Base-by-base conservation (phyloP, 2,888 invertebrate species). In the Tetragnatha montana region DNA sequence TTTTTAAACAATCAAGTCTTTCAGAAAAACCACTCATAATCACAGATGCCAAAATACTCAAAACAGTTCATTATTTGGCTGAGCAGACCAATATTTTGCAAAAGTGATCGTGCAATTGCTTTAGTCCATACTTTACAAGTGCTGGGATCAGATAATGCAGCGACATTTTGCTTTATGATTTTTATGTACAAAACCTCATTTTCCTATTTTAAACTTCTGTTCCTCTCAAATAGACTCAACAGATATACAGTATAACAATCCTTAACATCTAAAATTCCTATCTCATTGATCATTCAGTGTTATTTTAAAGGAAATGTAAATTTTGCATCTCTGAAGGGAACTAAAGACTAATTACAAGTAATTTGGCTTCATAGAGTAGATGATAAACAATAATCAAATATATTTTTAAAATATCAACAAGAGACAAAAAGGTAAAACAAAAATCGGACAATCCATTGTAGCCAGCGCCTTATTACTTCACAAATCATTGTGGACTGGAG, bases 191-290 rank as follows among this genome's bases (percentile, higher is more conserved):
- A 70, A 47, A 78, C 60, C 78, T 60, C 70, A 88, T 71, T 35
- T 79, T 73, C n/a, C 73, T 76, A 76, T 50, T 50, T 50, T 51
- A 14, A 21, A 71, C 49, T 74, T 82, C 35, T 80, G 35, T 35
- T 80, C 50, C 51, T 82, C 74, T 74, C n/a, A 75, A 22, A 50
- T 22, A 82, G 49, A 78, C 50, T 35, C 78, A 82, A 85, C 78
- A 81, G 79, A 89, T 89, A 81, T 89, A 89, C 89, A 89, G 70
- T 81, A 81, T 83, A 88, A 89, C 89, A 89, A 81, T 89, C 89
- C 88, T 84, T 88, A 83, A 50, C 68, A 47, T 21, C 80, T 87
- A 81, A 83, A 83, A 83, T 19, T 68, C 17, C 79, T 22, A 86
- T 74, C 49, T 35, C 74, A 47, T 79, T 75, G 22, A 75, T 68